Conservation (phyloP, 64 coral and sea anemone genomes). For the Catalaphyllia jardinei region DNA sequence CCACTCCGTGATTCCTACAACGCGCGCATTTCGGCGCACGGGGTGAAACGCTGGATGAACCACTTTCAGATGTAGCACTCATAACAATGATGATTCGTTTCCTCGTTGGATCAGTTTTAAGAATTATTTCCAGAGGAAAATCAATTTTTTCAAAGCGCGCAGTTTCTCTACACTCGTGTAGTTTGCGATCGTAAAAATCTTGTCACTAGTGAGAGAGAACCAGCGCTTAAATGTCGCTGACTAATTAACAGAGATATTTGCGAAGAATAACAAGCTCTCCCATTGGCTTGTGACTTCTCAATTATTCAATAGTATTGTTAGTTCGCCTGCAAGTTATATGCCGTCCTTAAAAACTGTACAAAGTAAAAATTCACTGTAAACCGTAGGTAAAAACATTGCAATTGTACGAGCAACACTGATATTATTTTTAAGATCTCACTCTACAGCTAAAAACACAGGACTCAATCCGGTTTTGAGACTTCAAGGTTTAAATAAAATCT, state of each 20-base stretch:
- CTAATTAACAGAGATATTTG: constrained; percentile 23
- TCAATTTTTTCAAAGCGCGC: neutral
- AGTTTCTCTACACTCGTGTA: neutral
- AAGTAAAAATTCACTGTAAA: constrained; percentile 31
- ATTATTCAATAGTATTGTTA: constrained; percentile 43
- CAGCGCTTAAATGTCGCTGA: constrained; percentile 9
- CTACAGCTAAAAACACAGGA: too few species aligned
- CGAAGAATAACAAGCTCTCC: neutral
- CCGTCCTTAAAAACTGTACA: constrained; percentile 40
- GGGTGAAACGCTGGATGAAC: neutral
- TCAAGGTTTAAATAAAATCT: neutral
- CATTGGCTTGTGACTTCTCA: constrained; percentile 10
- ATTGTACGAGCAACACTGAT: too few species aligned
- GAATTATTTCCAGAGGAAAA: neutral
- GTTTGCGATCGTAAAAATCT: neutral
- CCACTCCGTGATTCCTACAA: constrained; percentile 77
- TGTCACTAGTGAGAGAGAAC: neutral
- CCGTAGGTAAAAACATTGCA: too few species aligned
- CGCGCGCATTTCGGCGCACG: constrained; percentile 78
- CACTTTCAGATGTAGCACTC: neutral
- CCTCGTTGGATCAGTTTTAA: neutral
- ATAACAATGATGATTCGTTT: neutral
- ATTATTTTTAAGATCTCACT: too few species aligned
- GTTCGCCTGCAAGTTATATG: neutral
- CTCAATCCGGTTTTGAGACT: too few species aligned